Conservation (phyloP, 1,140 invertebrate genomes). For the Drosophila prosaltans region DNA sequence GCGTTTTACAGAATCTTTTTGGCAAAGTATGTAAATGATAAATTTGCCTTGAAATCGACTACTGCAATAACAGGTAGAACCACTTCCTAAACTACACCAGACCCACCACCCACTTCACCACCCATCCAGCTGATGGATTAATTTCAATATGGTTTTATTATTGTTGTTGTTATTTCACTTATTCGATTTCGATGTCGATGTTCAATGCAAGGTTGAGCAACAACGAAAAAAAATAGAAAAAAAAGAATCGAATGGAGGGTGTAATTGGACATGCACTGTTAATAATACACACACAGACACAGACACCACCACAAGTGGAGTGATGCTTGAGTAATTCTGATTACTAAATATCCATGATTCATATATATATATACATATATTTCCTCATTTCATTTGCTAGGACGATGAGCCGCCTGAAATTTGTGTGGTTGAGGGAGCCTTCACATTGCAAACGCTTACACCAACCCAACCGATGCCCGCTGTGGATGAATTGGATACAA, state of each 20-base stretch:
- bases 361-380: no score
- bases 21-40: no score
- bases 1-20: no score
- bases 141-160: not conserved
- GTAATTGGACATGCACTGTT: slow-evolving; percentile 70
- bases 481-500: slow-evolving; percentile 95
- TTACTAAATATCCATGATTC: slow-evolving; percentile 16
- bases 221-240: not conserved
- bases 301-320: not conserved
- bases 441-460: slow-evolving; percentile 93
- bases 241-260: slow-evolving; percentile 4
- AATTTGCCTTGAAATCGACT: no score
- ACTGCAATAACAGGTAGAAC: slow-evolving; percentile 6
- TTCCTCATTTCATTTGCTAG: slow-evolving; percentile 80
- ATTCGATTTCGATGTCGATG: slow-evolving; percentile 16
- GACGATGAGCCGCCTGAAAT: slow-evolving; percentile 96
- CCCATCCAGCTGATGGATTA: not conserved
- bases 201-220: slow-evolving; percentile 46
- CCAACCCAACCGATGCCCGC: slow-evolving; percentile 95
- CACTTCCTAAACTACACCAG: not conserved
- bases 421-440: slow-evolving; percentile 93
- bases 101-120: not conserved
- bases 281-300: not conserved
- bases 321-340: slow-evolving; percentile 10
- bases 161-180: not conserved